Evolutionary conservation across 2,888 invertebrate species (phyloP).

Genomic region (Agelastica alni): DNA sequence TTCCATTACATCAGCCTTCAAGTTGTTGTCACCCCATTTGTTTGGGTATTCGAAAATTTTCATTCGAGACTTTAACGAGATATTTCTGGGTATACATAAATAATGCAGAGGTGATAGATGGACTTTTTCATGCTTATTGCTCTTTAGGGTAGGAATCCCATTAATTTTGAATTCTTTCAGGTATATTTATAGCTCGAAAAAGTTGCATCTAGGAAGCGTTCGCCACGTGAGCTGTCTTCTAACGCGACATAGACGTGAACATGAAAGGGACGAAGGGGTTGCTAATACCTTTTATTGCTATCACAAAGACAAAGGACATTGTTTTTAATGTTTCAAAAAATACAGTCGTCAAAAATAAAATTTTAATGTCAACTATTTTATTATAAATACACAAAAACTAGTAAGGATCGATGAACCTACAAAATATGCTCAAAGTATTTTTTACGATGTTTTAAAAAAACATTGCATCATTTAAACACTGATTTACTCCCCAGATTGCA

Average conservation of each 20-base stretch:
- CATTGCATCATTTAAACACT: too few relatives aligned
- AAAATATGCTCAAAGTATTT: too few relatives aligned
- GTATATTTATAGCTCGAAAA: constrained; percentile 25
- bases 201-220: constrained; percentile 13
- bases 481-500: too few relatives aligned
- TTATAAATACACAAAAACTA: background rate
- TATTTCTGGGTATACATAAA: constrained; percentile 27
- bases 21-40: constrained; percentile 30
- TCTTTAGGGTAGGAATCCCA: constrained; percentile 28
- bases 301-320: too few relatives aligned
- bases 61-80: constrained; percentile 21
- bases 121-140: constrained; percentile 30
- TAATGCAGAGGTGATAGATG: constrained; percentile 26
- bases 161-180: constrained; percentile 28
- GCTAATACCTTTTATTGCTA: background rate
- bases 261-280: background rate
- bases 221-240: constrained; percentile 18
- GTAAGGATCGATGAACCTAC: background rate
- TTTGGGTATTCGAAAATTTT: constrained; percentile 19
- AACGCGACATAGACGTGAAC: background rate
- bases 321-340: too few relatives aligned
- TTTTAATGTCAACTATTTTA: too few relatives aligned
- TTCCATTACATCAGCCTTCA: constrained; percentile 11
- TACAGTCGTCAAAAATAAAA: too few relatives aligned
- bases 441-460: background rate